Percentiles rank a stretch among this genome's conserved stretches.
These are phyloP conservation scores for Sarcophaga subvicina DNA, from an alignment of 2,888 invertebrate species.

Conservation along the genomic window DNA sequence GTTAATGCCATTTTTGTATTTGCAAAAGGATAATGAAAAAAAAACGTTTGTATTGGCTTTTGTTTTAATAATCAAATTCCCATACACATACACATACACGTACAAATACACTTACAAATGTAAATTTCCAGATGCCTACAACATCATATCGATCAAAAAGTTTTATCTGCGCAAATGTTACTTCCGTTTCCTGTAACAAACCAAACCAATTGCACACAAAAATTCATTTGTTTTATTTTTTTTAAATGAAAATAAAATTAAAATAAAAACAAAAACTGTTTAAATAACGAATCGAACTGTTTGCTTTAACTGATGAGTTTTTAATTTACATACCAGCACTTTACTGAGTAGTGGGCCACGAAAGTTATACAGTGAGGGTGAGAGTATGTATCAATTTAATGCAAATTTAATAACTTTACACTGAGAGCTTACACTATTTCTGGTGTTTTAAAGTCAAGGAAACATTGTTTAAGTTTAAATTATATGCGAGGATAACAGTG, in stretches of 20 bases:
- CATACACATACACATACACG: no score
- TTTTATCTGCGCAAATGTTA: conserved; percentile 38
- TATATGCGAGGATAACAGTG: no score
- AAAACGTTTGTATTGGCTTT: no score
- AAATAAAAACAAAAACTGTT: background rate
- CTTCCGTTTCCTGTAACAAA: conserved; percentile 41
- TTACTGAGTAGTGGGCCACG: background rate
- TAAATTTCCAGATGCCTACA: background rate
- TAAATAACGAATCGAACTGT: background rate
- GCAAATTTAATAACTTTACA: background rate
- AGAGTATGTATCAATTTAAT: background rate
- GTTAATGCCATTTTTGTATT: no score
- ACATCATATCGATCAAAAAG: conserved; percentile 17
- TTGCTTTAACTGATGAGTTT: conserved; percentile 48
- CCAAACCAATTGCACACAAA: conserved; percentile 33
- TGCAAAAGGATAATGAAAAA: no score
- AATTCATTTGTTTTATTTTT: background rate
- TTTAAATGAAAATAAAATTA: background rate
- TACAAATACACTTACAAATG: background rate
- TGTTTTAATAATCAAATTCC: no score
- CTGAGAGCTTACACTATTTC: no score
- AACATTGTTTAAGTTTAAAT: no score
- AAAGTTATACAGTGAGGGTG: no score
- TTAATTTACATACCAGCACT: conserved; percentile 22
- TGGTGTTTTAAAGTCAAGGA: no score